These are phyloP conservation scores for Phasianus colchicus DNA, from an alignment of 2,113 vertebrate species.

Conservation along the genomic window DNA sequence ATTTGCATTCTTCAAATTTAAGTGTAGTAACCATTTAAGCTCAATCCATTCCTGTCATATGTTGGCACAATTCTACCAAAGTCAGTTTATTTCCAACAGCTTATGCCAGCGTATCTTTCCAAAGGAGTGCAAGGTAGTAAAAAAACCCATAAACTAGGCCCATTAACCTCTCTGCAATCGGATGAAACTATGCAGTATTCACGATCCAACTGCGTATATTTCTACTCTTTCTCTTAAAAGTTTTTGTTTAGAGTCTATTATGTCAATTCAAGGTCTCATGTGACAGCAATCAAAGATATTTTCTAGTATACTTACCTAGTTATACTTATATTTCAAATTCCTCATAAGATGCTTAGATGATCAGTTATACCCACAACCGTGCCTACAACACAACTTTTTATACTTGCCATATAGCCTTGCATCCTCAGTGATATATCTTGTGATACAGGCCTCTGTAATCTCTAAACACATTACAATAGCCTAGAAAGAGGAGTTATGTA, in stretches of 20 bases:
- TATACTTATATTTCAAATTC: not conserved
- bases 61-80: not conserved
- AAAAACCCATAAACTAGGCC: not conserved
- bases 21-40: not conserved
- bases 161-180: not conserved
- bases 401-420: not conserved
- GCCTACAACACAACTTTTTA: not conserved
- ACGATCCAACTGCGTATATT: not conserved
- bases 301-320: not conserved
- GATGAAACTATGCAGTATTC: not conserved
- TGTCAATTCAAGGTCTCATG: not conserved
- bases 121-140: not conserved
- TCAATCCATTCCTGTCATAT: not conserved
- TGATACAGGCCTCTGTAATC: not conserved
- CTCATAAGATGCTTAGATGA: not conserved
- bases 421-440: not conserved
- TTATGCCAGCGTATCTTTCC: not conserved
- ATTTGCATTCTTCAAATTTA: not conserved
- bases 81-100: not conserved
- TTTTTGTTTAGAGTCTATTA: not conserved
- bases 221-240: not conserved
- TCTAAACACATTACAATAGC: not conserved
- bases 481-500: not conserved
- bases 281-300: not conserved
- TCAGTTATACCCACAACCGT: not conserved